A percentile compares a stretch with the other conserved stretches of the same genome.
These are phyloP conservation scores for Acanthosepion lycidas DNA, from an alignment of 2,888 invertebrate genomes.

Conservation along the genomic window DNA sequence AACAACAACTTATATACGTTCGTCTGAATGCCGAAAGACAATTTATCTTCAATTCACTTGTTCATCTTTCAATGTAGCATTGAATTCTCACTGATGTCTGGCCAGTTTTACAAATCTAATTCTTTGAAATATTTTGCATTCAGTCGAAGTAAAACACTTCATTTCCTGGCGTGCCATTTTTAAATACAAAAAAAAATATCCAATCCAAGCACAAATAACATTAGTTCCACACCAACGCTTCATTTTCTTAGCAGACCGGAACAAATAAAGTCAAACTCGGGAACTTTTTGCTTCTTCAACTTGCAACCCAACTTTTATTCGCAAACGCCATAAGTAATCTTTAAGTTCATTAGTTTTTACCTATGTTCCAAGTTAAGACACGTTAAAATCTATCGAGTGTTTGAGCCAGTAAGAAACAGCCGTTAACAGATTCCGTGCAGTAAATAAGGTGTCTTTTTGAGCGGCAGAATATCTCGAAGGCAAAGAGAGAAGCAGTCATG, in stretches of 20 bases:
- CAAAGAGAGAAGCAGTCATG: neutral
- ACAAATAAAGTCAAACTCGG: neutral
- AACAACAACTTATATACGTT: too few species aligned
- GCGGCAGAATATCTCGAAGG: neutral
- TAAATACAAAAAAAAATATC: neutral
- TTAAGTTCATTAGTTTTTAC: neutral
- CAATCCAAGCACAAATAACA: neutral
- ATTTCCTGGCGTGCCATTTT: neutral
- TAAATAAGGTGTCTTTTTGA: neutral
- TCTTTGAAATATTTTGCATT: constrained; percentile 4
- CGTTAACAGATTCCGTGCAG: neutral
- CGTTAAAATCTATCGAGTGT: neutral
- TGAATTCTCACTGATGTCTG: neutral
- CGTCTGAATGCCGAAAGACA: neutral
- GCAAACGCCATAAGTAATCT: neutral
- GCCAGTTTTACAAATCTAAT: constrained; percentile 22
- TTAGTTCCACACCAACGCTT: neutral
- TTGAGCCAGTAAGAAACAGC: neutral
- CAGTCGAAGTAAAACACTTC: neutral
- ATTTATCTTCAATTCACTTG: constrained; percentile 33
- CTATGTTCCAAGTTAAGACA: neutral
- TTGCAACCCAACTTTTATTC: neutral
- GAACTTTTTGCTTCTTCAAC: neutral
- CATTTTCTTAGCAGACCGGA: neutral
- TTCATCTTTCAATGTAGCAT: constrained; percentile 33